Conservation (phyloP, 2,888 invertebrate species). For the Acrobasis suavella region DNA sequence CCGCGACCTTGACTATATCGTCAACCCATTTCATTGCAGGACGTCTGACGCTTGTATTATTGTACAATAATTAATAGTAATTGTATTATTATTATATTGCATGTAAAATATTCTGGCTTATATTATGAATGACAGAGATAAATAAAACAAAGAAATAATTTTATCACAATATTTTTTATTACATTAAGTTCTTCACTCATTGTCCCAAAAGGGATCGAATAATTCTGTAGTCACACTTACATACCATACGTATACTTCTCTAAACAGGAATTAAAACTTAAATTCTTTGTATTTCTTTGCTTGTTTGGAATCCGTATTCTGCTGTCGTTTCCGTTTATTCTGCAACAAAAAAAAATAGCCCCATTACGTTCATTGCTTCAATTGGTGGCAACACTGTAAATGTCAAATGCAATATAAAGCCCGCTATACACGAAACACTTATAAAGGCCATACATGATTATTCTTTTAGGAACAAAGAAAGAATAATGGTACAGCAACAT, state of each 20-base stretch:
- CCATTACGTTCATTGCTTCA: background rate
- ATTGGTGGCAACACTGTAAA: background rate
- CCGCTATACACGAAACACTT: background rate
- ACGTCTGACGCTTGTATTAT: too few species aligned
- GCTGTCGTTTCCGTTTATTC: conserved; percentile 96
- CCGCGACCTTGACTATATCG: too few species aligned
- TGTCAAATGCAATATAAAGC: background rate
- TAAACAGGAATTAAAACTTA: conserved; percentile 88
- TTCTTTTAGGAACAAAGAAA: background rate
- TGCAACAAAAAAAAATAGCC: conserved; percentile 76
- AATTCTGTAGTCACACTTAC: conserved; percentile 6
- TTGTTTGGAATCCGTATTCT: conserved; percentile 93
- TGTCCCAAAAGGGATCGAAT: background rate
- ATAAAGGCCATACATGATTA: background rate
- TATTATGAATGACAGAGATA: too few species aligned
- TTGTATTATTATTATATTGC: too few species aligned
- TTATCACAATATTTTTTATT: conserved; percentile 37
- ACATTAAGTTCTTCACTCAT: conserved; percentile 28
- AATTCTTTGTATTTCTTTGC: conserved; percentile 99
- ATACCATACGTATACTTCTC: background rate
- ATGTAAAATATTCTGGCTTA: too few species aligned
- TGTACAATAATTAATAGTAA: too few species aligned
- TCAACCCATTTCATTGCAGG: too few species aligned
- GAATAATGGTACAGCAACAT: conserved; percentile 17
- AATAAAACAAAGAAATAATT: conserved; percentile 5